Evolutionary conservation across 1,140 invertebrate genomes (phyloP), one percentile per base, ranked within the genome.

Genomic region (Luehdorfia chinensis): DNA sequence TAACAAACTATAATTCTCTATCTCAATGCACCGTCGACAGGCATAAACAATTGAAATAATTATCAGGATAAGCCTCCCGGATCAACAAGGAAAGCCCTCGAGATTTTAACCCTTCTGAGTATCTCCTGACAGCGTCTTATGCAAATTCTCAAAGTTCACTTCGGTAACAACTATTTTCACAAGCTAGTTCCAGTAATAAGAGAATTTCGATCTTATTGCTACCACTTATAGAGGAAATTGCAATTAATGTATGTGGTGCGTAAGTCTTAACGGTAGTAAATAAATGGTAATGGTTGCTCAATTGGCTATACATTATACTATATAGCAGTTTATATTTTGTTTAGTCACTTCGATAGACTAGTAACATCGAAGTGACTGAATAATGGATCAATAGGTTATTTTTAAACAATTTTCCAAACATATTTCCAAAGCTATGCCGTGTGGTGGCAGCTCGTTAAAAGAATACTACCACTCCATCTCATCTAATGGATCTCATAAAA

Each of bases 21-120:
- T 84, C 71, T 84, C 84, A 83, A 84, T 83, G 74, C 81, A 80
- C 64, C 75, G 79, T 81, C 75, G 81, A 84, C 81, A 78, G 74
- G 75, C 77, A 83, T 81, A 84, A 85, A 81, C 81, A 85, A 81
- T 85, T 84, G 77, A 85, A 85, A 85, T 85, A 85, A 85, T 85
- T 85, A 85, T 81, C 79, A 75, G 77, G 75, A 81, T 85, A 85
- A 85, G 73, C 74, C 69, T 63, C 59, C 64, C 48, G 74, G 79
- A 81, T 81, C 75, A 77, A 47, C 55, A 59, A n/a, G 61, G 59
- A 72, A 76, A 74, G 67, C 77, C 81, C 81, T 76, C 54, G 76
- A 80, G 78, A 75, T 77, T 73, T 73, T 62, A 79, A 85, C 77
- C 81, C 81, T 80, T 85, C 73, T 56, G 55, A 69, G 74, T 66